Evolutionary conservation across 2,113 vertebrate species (phyloP).

Genomic region (Urocynchramus pylzowi): DNA sequence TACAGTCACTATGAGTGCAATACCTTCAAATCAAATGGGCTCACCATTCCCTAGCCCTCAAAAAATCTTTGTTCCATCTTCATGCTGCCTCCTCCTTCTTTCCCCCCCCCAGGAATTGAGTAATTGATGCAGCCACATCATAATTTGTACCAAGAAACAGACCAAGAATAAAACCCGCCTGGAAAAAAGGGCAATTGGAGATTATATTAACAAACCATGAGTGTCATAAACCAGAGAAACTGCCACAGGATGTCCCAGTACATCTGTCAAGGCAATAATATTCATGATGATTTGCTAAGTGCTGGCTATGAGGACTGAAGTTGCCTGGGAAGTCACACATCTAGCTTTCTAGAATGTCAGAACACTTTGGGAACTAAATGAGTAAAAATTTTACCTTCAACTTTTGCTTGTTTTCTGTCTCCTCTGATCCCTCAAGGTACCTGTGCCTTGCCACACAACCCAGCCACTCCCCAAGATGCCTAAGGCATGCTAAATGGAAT

Average conservation of each 20-base stretch:
- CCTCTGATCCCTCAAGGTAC: not conserved
- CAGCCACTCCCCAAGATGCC: not conserved
- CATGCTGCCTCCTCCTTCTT: not conserved
- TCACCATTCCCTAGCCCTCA: not conserved
- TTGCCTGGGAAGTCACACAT: not conserved
- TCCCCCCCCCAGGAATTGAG: not conserved
- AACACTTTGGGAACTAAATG: not conserved
- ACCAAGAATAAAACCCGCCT: not conserved
- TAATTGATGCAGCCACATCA: not conserved
- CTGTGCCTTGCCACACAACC: not conserved
- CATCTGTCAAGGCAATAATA: not conserved
- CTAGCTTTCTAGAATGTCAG: conserved; percentile 14
- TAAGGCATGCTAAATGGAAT: not conserved
- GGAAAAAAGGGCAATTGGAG: not conserved
- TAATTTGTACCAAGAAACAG: conserved; percentile 1
- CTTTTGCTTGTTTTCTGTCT: not conserved
- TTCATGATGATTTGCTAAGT: not conserved
- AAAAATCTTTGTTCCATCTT: not conserved
- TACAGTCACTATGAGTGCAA: not conserved
- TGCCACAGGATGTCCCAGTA: not conserved
- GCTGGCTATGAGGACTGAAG: not conserved
- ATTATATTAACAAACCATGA: not conserved
- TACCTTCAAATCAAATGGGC: not conserved
- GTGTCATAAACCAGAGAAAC: not conserved
- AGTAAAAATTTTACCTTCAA: not conserved